These are phyloP conservation scores for Pimephales promelas DNA, from an alignment of 2,113 vertebrate species.

Conservation along the genomic window DNA sequence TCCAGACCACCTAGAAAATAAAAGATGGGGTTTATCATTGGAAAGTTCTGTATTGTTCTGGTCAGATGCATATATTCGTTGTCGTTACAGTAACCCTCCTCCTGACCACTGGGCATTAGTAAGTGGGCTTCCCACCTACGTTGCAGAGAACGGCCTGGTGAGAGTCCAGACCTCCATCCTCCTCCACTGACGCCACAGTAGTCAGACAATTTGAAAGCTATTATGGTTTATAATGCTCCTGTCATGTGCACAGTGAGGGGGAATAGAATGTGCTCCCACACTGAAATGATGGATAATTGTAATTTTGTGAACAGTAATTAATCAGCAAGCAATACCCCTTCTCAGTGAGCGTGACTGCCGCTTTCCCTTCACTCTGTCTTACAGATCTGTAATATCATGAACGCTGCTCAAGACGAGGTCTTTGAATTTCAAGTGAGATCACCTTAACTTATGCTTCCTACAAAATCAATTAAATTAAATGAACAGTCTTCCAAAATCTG, in stretches of 20 bases:
- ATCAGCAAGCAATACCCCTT: slow-evolving; percentile 53
- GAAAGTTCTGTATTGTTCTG: neutral
- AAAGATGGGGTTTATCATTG: neutral
- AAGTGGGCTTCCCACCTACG: slow-evolving; percentile 78
- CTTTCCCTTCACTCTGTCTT: slow-evolving; percentile 38
- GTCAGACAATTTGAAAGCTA: slow-evolving; percentile 59
- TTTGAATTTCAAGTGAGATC: slow-evolving; percentile 66
- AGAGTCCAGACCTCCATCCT: slow-evolving; percentile 57
- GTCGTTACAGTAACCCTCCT: slow-evolving; percentile 67
- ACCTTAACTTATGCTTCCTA: neutral
- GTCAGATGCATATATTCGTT: neutral
- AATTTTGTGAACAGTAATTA: slow-evolving; percentile 64
- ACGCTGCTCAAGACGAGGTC: slow-evolving; percentile 60
- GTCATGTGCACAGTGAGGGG: slow-evolving; percentile 59
- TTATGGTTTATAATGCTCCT: slow-evolving; percentile 64
- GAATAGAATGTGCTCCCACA: slow-evolving; percentile 59
- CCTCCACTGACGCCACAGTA: slow-evolving; percentile 21
- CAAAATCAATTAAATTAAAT: neutral
- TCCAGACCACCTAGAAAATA: neutral
- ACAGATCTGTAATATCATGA: slow-evolving; percentile 73
- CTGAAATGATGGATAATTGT: slow-evolving; percentile 62
- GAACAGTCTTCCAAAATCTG: neutral
- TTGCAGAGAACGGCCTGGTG: slow-evolving; percentile 79
- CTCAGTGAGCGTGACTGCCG: slow-evolving; percentile 41
- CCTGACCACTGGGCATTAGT: slow-evolving; percentile 78